Conservation (phyloP, 2,888 invertebrate genomes). For the Tetheella fluctuosa region DNA sequence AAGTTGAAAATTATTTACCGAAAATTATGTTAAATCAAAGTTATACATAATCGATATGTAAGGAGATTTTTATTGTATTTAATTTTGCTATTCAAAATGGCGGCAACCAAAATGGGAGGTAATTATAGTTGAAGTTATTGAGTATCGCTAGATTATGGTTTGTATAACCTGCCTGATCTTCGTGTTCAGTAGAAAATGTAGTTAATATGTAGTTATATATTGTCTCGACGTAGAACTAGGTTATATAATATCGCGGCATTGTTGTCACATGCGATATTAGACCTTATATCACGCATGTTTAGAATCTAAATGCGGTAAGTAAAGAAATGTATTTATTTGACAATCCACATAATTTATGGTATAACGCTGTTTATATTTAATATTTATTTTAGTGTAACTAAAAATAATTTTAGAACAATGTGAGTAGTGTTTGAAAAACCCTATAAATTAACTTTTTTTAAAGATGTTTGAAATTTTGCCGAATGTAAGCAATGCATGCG, state of each 20-base stretch:
- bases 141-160: background rate
- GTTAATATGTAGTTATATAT: background rate
- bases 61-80: too few relatives aligned
- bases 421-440: background rate
- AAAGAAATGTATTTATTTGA: too few relatives aligned
- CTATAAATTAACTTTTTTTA: background rate
- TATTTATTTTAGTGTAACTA: conserved; percentile 9
- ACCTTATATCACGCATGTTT: background rate
- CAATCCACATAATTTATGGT: background rate
- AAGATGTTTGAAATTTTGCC: background rate
- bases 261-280: background rate
- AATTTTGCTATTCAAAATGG: background rate
- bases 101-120: background rate
- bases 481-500: background rate
- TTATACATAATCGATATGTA: background rate
- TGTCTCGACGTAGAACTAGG: background rate
- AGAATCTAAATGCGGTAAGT: background rate
- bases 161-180: background rate
- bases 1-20: background rate
- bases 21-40: background rate
- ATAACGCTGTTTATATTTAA: background rate
- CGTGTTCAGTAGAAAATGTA: conserved; percentile 8
- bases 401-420: background rate
- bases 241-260: background rate
- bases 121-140: background rate